A percentile compares a stretch with the other conserved stretches of the same genome.
phyloP scores from a whole-genome alignment of 1,140 invertebrate species.

The Caenorhabditis latens region DNA sequence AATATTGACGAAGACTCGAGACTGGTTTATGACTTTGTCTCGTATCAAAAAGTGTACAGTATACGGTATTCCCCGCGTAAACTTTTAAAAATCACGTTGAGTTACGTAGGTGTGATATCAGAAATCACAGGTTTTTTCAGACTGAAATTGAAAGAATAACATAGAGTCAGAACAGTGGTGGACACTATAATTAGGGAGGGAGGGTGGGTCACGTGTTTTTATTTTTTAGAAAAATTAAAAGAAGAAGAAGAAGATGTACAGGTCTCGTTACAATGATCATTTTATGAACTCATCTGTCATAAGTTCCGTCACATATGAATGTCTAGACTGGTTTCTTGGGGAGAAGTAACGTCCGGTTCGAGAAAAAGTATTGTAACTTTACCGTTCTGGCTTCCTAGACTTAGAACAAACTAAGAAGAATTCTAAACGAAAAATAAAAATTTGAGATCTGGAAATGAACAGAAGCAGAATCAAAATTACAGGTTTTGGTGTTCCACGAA shows the following conservation, averaged over 20 bases:
- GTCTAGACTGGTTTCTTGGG: conserved; percentile 10
- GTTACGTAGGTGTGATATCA: background rate
- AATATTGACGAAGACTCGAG: conserved; percentile 23
- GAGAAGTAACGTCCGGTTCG: background rate
- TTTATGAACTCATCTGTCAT: conserved; percentile 15
- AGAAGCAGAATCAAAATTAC: background rate
- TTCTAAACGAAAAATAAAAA: too few relatives aligned
- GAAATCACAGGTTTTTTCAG: background rate
- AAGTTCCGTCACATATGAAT: background rate
- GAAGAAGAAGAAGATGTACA: background rate
- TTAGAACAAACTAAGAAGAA: too few relatives aligned
- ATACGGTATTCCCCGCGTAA: conserved; percentile 9
- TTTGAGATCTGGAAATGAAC: too few relatives aligned
- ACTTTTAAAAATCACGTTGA: conserved; percentile 38
- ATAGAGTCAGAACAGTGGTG: background rate
- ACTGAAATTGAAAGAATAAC: background rate
- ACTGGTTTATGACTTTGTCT: conserved; percentile 43
- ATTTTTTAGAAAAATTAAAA: background rate
- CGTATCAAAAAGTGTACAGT: conserved; percentile 6
- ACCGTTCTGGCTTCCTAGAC: too few relatives aligned
- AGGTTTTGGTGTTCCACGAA: conserved; percentile 14
- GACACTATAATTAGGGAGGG: background rate
- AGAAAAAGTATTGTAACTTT: too few relatives aligned
- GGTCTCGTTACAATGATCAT: background rate
- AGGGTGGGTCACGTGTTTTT: conserved; percentile 1